Evolutionary conservation across 2,113 vertebrate species (phyloP).

Genomic region (Silurus meridionalis): DNA sequence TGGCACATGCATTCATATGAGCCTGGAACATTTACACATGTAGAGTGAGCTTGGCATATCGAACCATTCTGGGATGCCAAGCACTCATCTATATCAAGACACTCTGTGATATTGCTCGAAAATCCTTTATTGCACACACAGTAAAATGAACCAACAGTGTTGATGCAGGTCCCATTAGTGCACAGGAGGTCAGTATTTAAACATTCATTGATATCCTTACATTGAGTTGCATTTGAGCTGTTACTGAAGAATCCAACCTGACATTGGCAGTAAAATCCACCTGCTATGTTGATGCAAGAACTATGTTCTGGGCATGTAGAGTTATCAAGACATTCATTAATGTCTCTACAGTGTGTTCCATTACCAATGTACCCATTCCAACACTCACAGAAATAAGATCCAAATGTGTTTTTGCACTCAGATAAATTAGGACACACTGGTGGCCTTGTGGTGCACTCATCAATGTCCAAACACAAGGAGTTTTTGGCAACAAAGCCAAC

Average conservation of each 20-base stretch:
- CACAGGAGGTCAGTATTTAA: slow-evolving; percentile 53
- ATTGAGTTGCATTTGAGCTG: slow-evolving; percentile 52
- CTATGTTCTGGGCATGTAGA: slow-evolving; percentile 69
- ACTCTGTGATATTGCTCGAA: slow-evolving; percentile 67
- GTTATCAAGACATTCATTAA: slow-evolving; percentile 70
- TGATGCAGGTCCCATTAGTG: slow-evolving; percentile 70
- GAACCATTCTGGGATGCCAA: slow-evolving; percentile 55
- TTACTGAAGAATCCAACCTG: slow-evolving; percentile 65
- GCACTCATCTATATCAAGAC: slow-evolving; percentile 77
- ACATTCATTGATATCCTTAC: slow-evolving; percentile 76
- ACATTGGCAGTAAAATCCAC: slow-evolving; percentile 70
- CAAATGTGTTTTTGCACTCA: slow-evolving; percentile 70
- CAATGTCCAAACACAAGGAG: slow-evolving; percentile 71
- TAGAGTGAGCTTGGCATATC: slow-evolving; percentile 64
- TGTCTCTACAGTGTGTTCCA: slow-evolving; percentile 67
- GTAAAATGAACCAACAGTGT: slow-evolving; percentile 72
- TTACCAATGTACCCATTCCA: slow-evolving; percentile 69
- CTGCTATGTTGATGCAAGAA: slow-evolving; percentile 70
- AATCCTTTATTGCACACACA: slow-evolving; percentile 73
- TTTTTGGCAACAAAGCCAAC: slow-evolving; percentile 67
- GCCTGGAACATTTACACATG: slow-evolving; percentile 70
- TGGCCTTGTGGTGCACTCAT: slow-evolving; percentile 69
- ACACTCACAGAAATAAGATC: slow-evolving; percentile 72
- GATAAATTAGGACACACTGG: slow-evolving; percentile 65
- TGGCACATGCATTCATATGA: slow-evolving; percentile 72